Conservation (phyloP, 2,113 vertebrate species). For the Poicephalus gulielmi region DNA sequence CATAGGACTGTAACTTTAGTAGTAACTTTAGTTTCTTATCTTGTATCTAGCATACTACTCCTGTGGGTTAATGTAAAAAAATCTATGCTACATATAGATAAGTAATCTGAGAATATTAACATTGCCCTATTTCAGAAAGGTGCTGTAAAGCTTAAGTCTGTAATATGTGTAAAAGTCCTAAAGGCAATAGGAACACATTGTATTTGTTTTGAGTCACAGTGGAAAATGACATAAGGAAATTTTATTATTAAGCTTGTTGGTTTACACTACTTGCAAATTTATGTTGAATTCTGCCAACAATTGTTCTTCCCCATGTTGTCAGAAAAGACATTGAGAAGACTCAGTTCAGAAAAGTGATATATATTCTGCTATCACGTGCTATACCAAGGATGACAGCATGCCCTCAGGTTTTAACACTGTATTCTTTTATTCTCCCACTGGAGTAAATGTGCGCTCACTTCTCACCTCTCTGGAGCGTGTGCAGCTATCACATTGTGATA, state of each 20-base stretch:
- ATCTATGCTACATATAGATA: not conserved
- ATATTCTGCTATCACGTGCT: not conserved
- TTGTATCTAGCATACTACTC: not conserved
- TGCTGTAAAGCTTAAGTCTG: not conserved
- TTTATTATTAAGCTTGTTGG: not conserved
- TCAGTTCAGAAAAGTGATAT: not conserved
- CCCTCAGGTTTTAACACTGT: not conserved
- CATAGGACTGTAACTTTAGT: not conserved
- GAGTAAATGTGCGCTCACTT: not conserved
- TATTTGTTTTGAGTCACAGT: not conserved
- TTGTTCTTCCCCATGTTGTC: not conserved
- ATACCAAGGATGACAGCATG: not conserved
- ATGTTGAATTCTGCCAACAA: not conserved
- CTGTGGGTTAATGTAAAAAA: not conserved
- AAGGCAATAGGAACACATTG: not conserved
- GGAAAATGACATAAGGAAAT: not conserved
- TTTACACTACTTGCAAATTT: not conserved
- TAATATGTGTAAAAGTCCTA: not conserved
- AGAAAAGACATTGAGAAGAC: not conserved
- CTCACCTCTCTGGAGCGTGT: not conserved
- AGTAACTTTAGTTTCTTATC: not conserved
- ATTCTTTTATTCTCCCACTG: not conserved
- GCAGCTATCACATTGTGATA: not conserved
- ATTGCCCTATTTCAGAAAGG: not conserved
- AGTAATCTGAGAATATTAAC: not conserved